Evolutionary conservation across 2,888 invertebrate species (phyloP).

Genomic region (Rhimphoctona megacephalus): DNA sequence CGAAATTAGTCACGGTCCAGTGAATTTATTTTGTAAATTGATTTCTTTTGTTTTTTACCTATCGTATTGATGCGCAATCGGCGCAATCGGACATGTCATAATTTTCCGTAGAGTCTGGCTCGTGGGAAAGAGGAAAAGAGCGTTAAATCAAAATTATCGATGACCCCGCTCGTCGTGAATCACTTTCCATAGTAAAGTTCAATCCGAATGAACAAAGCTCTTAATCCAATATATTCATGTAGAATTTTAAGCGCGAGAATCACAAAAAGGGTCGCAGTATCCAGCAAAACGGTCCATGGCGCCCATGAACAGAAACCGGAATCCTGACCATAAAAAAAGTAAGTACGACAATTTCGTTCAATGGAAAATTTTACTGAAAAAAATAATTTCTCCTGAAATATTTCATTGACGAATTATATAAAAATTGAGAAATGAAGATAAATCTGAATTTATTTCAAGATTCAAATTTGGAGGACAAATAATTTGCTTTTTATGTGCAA

Average conservation of each 20-base stretch:
- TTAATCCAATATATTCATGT: constrained; percentile 16
- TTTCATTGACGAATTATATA: background rate
- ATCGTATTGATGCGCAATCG: background rate
- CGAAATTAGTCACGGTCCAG: constrained; percentile 1
- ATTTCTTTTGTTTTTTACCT: constrained; percentile 12
- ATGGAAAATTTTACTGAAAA: background rate
- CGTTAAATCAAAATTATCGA: constrained; percentile 38
- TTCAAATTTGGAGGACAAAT: background rate
- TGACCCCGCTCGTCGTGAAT: constrained; percentile 16
- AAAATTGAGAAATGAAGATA: background rate
- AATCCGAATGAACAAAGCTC: background rate
- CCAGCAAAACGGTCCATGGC: constrained; percentile 54
- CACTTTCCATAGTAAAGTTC: constrained; percentile 8
- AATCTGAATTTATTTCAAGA: background rate
- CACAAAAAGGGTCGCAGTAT: constrained; percentile 5
- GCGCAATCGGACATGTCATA: constrained; percentile 14
- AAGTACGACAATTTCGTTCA: background rate
- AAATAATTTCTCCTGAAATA: background rate
- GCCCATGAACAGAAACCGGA: constrained; percentile 64
- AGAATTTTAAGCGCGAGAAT: constrained; percentile 18
- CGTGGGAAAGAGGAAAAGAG: background rate
- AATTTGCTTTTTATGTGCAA: background rate
- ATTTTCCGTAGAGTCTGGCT: background rate
- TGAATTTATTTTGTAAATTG: background rate
- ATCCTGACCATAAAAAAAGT: constrained; percentile 59